Evolutionary conservation across 2,113 vertebrate species (phyloP).

Genomic region (Dromiciops gliroides): DNA sequence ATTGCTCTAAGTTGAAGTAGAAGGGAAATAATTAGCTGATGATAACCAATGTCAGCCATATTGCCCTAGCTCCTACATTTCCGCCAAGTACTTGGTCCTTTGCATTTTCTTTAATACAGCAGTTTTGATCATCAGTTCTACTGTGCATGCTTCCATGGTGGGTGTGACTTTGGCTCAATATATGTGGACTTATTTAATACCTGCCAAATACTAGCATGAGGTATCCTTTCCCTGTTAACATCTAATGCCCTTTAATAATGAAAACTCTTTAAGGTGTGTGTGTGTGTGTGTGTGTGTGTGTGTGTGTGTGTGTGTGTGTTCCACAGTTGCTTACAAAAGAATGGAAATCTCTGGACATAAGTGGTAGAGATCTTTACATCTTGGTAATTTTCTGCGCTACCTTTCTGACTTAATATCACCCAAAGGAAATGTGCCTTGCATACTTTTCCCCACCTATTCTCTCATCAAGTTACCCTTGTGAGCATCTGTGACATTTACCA

Average conservation of each 20-base stretch:
- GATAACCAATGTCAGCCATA: neutral
- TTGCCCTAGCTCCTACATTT: neutral
- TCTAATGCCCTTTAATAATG: neutral
- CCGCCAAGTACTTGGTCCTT: neutral
- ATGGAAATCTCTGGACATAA: neutral
- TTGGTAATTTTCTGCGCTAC: neutral
- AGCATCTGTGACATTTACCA: neutral
- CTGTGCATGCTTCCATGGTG: neutral
- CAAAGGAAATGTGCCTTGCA: no score
- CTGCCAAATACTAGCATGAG: neutral
- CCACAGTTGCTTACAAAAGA: neutral
- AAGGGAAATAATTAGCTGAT: neutral
- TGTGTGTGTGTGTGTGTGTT: no score
- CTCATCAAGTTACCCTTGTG: neutral
- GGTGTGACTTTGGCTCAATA: neutral
- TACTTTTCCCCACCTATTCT: rapidly evolving
- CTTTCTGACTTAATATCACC: neutral
- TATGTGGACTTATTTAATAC: neutral
- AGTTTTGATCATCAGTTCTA: neutral
- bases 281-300: neutral
- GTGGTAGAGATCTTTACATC: neutral
- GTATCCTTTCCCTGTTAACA: neutral
- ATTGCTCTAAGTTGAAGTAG: neutral
- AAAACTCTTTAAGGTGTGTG: neutral
- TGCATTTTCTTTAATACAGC: neutral